Evolutionary conservation across 1,140 invertebrate species (phyloP), one percentile per base, ranked within the genome.

Genomic region (Dinoponera quadriceps): DNA sequence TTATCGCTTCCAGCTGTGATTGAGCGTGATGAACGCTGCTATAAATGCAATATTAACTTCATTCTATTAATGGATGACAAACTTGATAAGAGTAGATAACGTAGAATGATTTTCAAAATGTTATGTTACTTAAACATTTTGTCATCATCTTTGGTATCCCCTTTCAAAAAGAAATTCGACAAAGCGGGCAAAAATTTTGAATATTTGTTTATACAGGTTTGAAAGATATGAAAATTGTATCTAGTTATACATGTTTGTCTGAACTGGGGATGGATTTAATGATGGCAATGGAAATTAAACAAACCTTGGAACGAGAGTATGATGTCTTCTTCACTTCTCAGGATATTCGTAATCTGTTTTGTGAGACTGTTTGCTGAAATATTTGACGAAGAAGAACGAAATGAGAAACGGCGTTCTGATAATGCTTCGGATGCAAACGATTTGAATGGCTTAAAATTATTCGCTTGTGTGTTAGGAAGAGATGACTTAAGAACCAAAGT

Each of bases 241-340:
- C 96, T 87, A 92, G 95, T 38, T 95, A 96, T 77, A 95, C 95
- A 1, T 96, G 95, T 1, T 92, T 98, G 5, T 96, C 96, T 44
- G 97, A 98, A 91, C 94, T 98, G 13, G 97, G 97, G 25, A 96
- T 98, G 93, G 97, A 98, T 90, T 97, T 97, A 0, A 95, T 98
- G 93, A 97, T 97, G 97, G 96, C 96, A 38, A 96, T 97, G 0
- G 97, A 97, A 93, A 96, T 97, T 48, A 97, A 97, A 90, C 97
- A 97, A 88, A 96, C 96, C 0, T 91, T 97, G 2, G 97, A 97
- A 91, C 92, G 96, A 71, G 96, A 97, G 85, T 97, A 96, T 91
- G 96, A 97, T 87, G 91, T 97, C n/a, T 95, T 95, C 66, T 91
- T 97, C 7, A 95, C 96, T 0, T 95, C 96, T 74, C 96, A 96